Percentiles rank a stretch among this genome's conserved stretches.
phyloP scores from a whole-genome alignment of 2,797 vertebrate species.

The Bovichtus diacanthus region DNA sequence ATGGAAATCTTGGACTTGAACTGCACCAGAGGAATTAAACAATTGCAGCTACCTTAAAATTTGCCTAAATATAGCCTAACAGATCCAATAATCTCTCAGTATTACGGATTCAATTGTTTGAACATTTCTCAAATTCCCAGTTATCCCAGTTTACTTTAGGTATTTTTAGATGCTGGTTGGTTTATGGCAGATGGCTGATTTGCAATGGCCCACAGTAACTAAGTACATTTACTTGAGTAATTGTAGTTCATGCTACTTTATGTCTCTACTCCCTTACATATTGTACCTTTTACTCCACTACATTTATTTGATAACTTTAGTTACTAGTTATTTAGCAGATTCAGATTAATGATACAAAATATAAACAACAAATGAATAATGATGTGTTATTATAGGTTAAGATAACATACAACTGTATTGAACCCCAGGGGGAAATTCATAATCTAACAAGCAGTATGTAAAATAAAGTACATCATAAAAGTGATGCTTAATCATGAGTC shows the following conservation, averaged over 20 bases:
- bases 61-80: not conserved
- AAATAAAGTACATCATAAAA: not conserved
- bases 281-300: not conserved
- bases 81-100: not conserved
- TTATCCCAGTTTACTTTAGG: not conserved
- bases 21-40: not conserved
- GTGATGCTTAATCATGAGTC: not conserved
- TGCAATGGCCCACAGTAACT: not conserved
- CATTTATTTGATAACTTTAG: not conserved
- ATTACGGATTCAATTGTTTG: not conserved
- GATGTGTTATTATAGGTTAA: not conserved
- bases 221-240: not conserved
- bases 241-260: not conserved
- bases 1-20: slow-evolving; percentile 16
- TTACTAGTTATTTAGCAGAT: not conserved
- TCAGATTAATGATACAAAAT: not conserved
- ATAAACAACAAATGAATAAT: not conserved
- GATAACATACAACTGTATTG: not conserved
- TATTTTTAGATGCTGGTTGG: not conserved
- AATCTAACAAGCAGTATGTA: not conserved
- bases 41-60: not conserved
- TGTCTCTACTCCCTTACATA: not conserved
- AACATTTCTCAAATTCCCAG: not conserved
- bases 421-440: not conserved
- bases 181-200: not conserved